These are phyloP conservation scores for Drosophila sulfurigaster DNA, from an alignment of 1,140 invertebrate species.

Conservation along the genomic window DNA sequence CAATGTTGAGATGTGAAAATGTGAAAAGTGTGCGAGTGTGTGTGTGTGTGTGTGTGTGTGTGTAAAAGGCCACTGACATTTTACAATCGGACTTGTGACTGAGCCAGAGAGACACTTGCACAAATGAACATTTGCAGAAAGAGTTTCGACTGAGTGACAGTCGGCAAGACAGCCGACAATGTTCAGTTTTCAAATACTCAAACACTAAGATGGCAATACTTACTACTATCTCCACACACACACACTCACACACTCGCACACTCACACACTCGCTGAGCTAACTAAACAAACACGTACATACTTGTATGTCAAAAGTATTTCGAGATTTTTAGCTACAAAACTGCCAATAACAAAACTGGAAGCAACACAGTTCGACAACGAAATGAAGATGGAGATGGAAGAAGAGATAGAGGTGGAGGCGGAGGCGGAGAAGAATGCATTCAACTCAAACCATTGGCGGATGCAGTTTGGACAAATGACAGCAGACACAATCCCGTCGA, in stretches of 20 bases:
- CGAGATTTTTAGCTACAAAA: constrained; percentile 77
- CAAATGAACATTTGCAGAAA: constrained; percentile 77
- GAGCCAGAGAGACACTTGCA: constrained; percentile 62
- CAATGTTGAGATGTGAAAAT: constrained; percentile 4
- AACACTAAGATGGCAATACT: constrained; percentile 77
- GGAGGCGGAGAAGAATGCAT: not conserved
- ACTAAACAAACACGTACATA: constrained; percentile 72
- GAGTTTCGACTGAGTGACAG: constrained; percentile 71
- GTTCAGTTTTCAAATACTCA: constrained; percentile 77
- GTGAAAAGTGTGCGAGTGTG: not conserved
- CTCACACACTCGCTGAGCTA: constrained; percentile 45
- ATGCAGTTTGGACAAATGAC: constrained; percentile 79
- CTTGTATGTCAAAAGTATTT: constrained; percentile 78
- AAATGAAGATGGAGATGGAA: not conserved
- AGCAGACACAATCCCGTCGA: constrained; percentile 49
- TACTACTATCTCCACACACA: constrained; percentile 31
- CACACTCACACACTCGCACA: constrained; percentile 17
- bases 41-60: constrained; percentile 24
- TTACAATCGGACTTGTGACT: constrained; percentile 52
- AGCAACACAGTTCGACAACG: constrained; percentile 4
- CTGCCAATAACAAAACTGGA: constrained; percentile 70
- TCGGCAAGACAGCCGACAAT: constrained; percentile 80
- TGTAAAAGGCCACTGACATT: constrained; percentile 45
- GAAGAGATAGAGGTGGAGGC: not conserved
- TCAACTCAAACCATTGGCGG: constrained; percentile 50